Base-by-base conservation (phyloP, 2,113 vertebrate species). In the Elanus axillaris region DNA sequence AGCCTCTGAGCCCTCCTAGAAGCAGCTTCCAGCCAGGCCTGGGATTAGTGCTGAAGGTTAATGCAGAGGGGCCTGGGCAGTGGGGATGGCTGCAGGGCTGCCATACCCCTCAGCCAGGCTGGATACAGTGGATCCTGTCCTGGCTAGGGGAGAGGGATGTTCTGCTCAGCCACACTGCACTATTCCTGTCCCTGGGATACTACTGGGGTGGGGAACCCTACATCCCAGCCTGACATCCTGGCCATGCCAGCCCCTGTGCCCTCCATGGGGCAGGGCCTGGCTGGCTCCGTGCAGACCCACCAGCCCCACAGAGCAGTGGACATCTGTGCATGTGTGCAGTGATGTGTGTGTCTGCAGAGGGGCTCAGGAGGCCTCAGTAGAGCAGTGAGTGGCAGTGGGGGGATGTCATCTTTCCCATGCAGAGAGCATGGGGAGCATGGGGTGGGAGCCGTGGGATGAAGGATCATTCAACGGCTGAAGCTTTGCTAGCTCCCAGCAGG, bases 351-450 rank as follows among this genome's bases (percentile, higher is more conserved):
- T 36, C 34, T 78, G 40, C 40, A 36, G 31, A 20, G n/a, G 34
- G 22, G 38, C 31, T 48, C 14, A 26, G 74, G 86, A 60, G 21
- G 15, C 40, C 13, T 36, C 7, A n/a, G 66, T 1, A 60, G n/a
- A 79, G 22, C 36, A 58, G 36, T 1, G 4, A 63, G 64, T 3
- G 2, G 48, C 5, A 53, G 34, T 3, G 15, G 0, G 11, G 7
- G 6, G 13, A 19, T 43, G 6, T 50, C 40, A 23, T 26, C 17
- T 69, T 73, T 66, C 42, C 50, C 9, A 6, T 29, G 12, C 25
- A 31, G 42, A 66, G 9, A 47, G 4, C 0, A 0, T 32, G 16
- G 47, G n/a, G 5, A 88, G 6, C 21, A 3, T 40, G 21, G 20
- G 31, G 31, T 58, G 25, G 17, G 50, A 66, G 20, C 36, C 4